Conservation (phyloP, 2,888 invertebrate species). For the Parelbella ahira region DNA sequence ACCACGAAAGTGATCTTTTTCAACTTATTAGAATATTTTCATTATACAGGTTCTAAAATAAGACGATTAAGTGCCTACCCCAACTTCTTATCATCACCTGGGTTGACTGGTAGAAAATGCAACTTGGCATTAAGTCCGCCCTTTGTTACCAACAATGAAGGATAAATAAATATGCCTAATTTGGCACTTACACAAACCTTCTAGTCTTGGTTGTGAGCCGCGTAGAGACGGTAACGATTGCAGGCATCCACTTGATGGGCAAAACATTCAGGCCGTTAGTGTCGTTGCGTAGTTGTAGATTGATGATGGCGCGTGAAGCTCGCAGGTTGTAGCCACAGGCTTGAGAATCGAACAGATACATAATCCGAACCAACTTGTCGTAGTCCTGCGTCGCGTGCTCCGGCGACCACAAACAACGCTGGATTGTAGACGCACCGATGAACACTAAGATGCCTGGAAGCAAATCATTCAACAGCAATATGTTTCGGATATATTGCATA, state of each 20-base stretch:
- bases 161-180: too few species aligned
- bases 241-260: constrained; percentile 47
- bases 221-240: constrained; percentile 44
- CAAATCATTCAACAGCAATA: too few species aligned
- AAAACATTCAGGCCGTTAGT: constrained; percentile 42
- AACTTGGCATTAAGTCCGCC: too few species aligned
- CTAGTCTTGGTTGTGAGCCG: constrained; percentile 50
- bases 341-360: constrained; percentile 60
- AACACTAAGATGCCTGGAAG: constrained; percentile 48
- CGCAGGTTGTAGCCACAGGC: constrained; percentile 45
- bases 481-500: too few species aligned
- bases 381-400: constrained; percentile 40
- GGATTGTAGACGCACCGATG: constrained; percentile 39
- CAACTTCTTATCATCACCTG: too few species aligned
- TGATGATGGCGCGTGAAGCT: constrained; percentile 34
- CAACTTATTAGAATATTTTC: too few species aligned
- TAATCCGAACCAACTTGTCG: constrained; percentile 54
- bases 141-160: too few species aligned
- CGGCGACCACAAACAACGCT: constrained; percentile 52
- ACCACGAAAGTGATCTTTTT: too few species aligned
- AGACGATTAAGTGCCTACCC: too few species aligned
- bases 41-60: too few species aligned
- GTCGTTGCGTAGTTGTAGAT: constrained; percentile 46
- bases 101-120: too few species aligned
- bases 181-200: too few species aligned